A percentile compares a stretch with the other conserved stretches of the same genome.
These are phyloP conservation scores for Lasioglossum albipes DNA, from an alignment of 1,140 invertebrate genomes.

Conservation along the genomic window DNA sequence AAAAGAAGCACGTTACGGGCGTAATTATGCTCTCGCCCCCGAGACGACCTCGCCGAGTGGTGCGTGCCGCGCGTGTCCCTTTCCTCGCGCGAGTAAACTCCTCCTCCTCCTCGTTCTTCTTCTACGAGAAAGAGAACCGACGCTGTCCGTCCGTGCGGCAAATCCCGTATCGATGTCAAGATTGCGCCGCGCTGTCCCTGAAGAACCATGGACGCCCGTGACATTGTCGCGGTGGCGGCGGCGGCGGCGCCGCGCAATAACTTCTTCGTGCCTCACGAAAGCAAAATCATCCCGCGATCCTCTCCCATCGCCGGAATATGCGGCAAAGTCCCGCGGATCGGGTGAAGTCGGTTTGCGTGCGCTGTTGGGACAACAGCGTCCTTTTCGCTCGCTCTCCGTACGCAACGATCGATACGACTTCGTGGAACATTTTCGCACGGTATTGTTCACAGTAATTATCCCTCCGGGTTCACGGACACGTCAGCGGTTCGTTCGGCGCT, in stretches of 20 bases:
- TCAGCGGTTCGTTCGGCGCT: no score
- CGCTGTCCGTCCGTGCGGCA: slow-evolving; percentile 11
- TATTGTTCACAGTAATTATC: background rate
- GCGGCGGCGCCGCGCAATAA: slow-evolving; percentile 68
- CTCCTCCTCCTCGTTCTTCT: no score
- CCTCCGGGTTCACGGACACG: no score
- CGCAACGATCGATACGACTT: slow-evolving; percentile 5
- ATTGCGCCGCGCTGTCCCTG: slow-evolving; percentile 68
- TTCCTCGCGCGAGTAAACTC: slow-evolving; percentile 15
- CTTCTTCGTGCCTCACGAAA: background rate
- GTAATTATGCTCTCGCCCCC: slow-evolving; percentile 53
- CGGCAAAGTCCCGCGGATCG: slow-evolving; percentile 3
- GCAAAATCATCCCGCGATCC: background rate
- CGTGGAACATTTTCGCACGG: slow-evolving; percentile 9
- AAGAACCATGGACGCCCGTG: slow-evolving; percentile 66
- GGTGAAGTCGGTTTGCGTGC: background rate
- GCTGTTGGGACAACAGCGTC: background rate
- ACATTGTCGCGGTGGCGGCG: slow-evolving; percentile 77
- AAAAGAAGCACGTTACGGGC: slow-evolving; percentile 8
- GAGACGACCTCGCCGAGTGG: slow-evolving; percentile 44
- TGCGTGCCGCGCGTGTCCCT: slow-evolving; percentile 32
- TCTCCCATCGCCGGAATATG: background rate
- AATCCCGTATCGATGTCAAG: slow-evolving; percentile 70
- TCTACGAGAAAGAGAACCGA: background rate
- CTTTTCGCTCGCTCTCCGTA: background rate